These are phyloP conservation scores for Xestia sexstrigata DNA, from an alignment of 2,888 invertebrate genomes.

Conservation along the genomic window DNA sequence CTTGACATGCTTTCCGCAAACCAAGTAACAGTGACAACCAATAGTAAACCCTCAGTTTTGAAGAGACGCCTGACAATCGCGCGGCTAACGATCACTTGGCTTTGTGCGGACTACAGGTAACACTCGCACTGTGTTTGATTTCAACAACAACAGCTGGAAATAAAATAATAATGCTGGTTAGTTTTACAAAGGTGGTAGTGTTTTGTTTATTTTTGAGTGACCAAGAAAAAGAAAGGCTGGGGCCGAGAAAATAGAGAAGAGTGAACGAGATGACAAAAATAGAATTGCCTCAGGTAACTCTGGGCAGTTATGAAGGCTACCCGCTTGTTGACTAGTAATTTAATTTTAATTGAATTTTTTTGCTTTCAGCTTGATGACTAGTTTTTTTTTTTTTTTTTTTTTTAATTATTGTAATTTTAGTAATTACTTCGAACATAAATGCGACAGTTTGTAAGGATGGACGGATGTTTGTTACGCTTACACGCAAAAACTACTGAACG, in stretches of 20 bases:
- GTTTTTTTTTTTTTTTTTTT: too few relatives aligned
- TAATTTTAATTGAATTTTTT: too few relatives aligned
- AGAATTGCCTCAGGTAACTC: not conserved
- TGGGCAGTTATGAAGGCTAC: not conserved
- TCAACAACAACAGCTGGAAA: slow-evolving; percentile 29
- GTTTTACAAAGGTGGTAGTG: slow-evolving; percentile 19
- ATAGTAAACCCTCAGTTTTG: slow-evolving; percentile 43
- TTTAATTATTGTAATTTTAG: not conserved
- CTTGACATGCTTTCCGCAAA: too few relatives aligned
- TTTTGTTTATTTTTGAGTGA: slow-evolving; percentile 28
- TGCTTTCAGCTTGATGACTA: too few relatives aligned
- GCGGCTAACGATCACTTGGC: slow-evolving; percentile 62
- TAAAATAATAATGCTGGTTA: slow-evolving; percentile 52
- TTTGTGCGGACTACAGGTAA: slow-evolving; percentile 50
- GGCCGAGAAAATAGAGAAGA: not conserved
- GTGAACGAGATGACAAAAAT: not conserved
- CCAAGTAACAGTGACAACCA: not conserved
- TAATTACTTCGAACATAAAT: too few relatives aligned
- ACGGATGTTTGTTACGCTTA: too few relatives aligned
- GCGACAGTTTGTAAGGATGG: too few relatives aligned
- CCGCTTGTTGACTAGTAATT: not conserved
- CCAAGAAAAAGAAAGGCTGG: not conserved
- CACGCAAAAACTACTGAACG: too few relatives aligned
- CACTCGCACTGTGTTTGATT: slow-evolving; percentile 43
- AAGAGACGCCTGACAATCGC: slow-evolving; percentile 49